phyloP scores from a whole-genome alignment of 2,888 invertebrate genomes.

The Chelonus formosanus region DNA sequence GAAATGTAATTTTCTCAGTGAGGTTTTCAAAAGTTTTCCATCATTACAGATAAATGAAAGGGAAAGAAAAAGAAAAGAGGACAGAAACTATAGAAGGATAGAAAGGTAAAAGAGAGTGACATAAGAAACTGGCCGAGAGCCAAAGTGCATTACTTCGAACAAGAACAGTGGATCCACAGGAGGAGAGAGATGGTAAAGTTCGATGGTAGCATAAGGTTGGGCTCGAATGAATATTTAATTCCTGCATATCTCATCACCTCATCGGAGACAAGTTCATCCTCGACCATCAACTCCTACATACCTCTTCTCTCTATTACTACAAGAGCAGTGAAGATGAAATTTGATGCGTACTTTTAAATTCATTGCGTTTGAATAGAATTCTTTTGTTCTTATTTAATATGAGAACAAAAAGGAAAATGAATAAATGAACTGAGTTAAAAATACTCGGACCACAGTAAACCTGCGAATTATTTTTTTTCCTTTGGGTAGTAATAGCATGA shows the following conservation, averaged over 20 bases:
- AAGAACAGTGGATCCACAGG: not conserved
- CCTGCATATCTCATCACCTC: constrained; percentile 51
- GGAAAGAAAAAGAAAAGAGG: not conserved
- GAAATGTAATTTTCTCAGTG: no score
- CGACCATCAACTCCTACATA: constrained; percentile 7
- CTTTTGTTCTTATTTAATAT: no score
- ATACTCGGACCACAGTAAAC: no score
- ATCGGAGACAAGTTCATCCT: constrained; percentile 19
- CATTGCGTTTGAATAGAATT: no score
- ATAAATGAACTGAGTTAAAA: no score
- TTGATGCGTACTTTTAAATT: no score
- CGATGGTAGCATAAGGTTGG: constrained; percentile 38
- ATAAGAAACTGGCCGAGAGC: constrained; percentile 30
- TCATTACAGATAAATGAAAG: not conserved
- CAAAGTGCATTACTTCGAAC: constrained; percentile 22
- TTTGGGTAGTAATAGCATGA: no score
- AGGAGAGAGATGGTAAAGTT: constrained; percentile 20
- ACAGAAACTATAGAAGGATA: not conserved
- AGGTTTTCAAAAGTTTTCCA: not conserved
- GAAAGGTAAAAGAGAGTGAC: constrained; percentile 12
- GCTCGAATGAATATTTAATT: constrained; percentile 60
- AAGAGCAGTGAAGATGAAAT: no score
- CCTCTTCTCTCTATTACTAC: no score
- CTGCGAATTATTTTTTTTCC: no score
- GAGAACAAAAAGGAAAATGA: no score